Evolutionary conservation across 2,797 vertebrate species (phyloP).

Genomic region (Odontamblyopus rebecca): DNA sequence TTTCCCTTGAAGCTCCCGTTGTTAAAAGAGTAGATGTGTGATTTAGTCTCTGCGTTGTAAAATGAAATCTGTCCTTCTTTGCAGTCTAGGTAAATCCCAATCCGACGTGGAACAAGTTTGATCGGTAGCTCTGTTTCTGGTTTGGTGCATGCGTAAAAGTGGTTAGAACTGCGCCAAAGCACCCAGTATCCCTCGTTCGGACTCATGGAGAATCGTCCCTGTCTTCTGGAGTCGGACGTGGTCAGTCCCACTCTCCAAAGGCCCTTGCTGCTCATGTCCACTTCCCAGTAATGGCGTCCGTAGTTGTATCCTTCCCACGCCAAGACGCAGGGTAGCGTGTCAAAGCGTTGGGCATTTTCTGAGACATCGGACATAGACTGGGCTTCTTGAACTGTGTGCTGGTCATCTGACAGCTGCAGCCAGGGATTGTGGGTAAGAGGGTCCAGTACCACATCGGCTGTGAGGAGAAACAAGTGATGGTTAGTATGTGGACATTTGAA

Average conservation of each 20-base stretch:
- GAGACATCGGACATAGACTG: constrained; percentile 26
- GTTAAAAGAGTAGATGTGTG: constrained; percentile 79
- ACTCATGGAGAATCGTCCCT: constrained; percentile 66
- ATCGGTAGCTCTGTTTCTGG: constrained; percentile 63
- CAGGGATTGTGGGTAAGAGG: constrained; percentile 71
- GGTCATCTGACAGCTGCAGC: constrained; percentile 74
- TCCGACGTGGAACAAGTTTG: constrained; percentile 51
- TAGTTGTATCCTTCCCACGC: constrained; percentile 69
- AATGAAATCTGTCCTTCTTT: constrained; percentile 82
- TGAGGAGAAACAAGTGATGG: not conserved
- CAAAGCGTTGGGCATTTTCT: constrained; percentile 63
- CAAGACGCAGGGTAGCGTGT: constrained; percentile 72
- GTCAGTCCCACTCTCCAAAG: constrained; percentile 74
- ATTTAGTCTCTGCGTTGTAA: constrained; percentile 75
- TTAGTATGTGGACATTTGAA: not conserved
- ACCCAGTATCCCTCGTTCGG: constrained; percentile 69
- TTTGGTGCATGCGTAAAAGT: constrained; percentile 75
- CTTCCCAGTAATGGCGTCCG: constrained; percentile 80
- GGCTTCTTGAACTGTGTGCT: constrained; percentile 69
- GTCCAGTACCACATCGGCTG: constrained; percentile 75
- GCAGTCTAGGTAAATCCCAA: constrained; percentile 79
- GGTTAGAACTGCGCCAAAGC: constrained; percentile 72
- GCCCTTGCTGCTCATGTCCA: constrained; percentile 67
- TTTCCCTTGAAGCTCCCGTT: constrained; percentile 67
- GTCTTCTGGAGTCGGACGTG: constrained; percentile 52